Conservation (phyloP, 2,797 vertebrate genomes). For the Alca torda region DNA sequence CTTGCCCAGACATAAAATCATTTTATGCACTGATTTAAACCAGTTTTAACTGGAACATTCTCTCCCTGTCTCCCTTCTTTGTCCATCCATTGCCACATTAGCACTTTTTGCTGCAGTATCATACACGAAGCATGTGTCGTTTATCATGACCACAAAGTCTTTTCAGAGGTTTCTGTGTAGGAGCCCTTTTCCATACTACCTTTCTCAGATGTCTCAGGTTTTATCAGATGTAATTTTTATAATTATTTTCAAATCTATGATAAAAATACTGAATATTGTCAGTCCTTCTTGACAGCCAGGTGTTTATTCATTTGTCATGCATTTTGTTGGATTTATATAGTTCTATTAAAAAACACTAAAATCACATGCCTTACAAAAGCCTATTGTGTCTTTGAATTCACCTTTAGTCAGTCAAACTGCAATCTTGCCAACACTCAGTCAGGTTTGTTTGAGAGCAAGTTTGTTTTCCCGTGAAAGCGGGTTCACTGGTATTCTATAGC, state of each 20-base stretch:
- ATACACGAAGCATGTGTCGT: fast-evolving
- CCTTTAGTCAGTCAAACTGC: not conserved
- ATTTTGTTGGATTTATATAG: not conserved
- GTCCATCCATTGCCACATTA: not conserved
- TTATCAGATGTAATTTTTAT: not conserved
- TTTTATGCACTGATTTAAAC: not conserved
- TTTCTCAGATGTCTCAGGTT: not conserved
- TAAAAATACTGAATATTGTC: not conserved
- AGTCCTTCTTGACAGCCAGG: not conserved
- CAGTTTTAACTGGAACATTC: not conserved
- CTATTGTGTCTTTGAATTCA: not conserved
- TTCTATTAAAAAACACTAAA: not conserved
- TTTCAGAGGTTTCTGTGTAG: not conserved
- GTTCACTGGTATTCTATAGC: not conserved
- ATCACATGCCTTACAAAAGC: not conserved
- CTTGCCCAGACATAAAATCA: not conserved
- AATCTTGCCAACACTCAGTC: not conserved
- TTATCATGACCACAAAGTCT: not conserved
- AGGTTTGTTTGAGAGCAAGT: not conserved
- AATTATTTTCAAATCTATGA: not conserved
- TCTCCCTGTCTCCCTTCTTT: not conserved
- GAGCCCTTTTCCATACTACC: not conserved
- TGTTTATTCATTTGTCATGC: not conserved
- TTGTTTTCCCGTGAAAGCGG: not conserved
- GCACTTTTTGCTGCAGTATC: not conserved